phyloP scores from a whole-genome alignment of 1,140 invertebrate species.

The Pseudachorutes palmiensis region DNA sequence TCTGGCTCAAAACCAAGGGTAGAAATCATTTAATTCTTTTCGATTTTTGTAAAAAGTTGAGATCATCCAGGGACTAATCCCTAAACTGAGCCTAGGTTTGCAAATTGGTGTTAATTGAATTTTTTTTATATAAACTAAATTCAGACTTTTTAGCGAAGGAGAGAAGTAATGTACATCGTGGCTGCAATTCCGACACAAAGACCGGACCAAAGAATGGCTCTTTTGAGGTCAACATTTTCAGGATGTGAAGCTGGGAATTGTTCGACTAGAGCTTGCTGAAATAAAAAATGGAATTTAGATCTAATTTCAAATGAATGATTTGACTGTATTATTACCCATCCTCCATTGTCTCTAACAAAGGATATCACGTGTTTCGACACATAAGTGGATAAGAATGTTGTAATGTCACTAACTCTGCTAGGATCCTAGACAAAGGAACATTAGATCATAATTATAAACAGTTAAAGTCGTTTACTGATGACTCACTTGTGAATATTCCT shows the following conservation, averaged over 20 bases:
- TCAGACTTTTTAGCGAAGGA: slow-evolving; percentile 31
- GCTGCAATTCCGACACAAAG: slow-evolving; percentile 35
- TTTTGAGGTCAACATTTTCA: slow-evolving; percentile 16
- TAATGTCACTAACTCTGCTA: slow-evolving; percentile 40
- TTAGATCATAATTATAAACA: slow-evolving; percentile 6
- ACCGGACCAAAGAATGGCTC: slow-evolving; percentile 35
- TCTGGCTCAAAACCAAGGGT: too few relatives aligned
- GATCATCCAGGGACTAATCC: too few relatives aligned
- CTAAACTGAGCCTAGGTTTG: too few relatives aligned
- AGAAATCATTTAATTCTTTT: too few relatives aligned
- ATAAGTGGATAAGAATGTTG: slow-evolving; percentile 45
- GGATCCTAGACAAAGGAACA: slow-evolving; percentile 23
- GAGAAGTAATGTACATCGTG: slow-evolving; percentile 29
- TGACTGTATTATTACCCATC: too few relatives aligned
- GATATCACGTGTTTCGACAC: slow-evolving; percentile 43
- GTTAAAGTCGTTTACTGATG: neutral
- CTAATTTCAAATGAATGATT: too few relatives aligned
- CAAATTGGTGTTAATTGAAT: too few relatives aligned
- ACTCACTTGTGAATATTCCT: slow-evolving; percentile 47
- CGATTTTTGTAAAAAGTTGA: too few relatives aligned
- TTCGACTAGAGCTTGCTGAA: slow-evolving; percentile 34
- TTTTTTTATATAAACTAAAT: too few relatives aligned
- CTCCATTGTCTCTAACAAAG: slow-evolving; percentile 45
- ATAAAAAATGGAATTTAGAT: neutral
- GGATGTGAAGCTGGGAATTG: slow-evolving; percentile 29